phyloP scores from a whole-genome alignment of 1,140 invertebrate genomes.

The Brachionus manjavacas region DNA sequence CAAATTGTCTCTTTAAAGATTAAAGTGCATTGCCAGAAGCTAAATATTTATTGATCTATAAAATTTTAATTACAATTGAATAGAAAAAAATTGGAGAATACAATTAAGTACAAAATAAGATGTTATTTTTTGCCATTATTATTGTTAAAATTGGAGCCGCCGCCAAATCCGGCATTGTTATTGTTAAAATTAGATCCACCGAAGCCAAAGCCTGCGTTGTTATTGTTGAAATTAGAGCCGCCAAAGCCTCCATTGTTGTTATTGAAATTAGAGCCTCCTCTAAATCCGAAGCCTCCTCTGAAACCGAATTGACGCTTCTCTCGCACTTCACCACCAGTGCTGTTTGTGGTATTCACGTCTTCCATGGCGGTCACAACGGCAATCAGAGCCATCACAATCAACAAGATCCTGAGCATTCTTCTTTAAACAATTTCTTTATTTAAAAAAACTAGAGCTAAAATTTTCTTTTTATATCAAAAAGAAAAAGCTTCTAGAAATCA shows the following conservation, averaged over 20 bases:
- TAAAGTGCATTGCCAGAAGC: background rate
- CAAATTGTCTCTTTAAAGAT: background rate
- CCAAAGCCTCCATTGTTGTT: background rate
- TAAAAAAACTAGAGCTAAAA: too few relatives aligned
- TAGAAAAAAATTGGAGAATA: background rate
- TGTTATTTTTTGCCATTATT: conserved; percentile 12
- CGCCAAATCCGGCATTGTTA: background rate
- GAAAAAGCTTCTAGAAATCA: too few relatives aligned
- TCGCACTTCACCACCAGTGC: background rate
- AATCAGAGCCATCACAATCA: background rate
- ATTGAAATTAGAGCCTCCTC: background rate
- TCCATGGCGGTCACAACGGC: background rate
- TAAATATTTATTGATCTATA: background rate
- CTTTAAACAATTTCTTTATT: too few relatives aligned
- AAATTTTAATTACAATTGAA: background rate
- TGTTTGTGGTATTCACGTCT: background rate
- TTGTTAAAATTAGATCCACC: background rate
- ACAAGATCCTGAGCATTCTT: background rate
- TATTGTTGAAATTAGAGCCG: background rate
- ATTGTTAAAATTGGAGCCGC: background rate
- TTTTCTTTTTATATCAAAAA: too few relatives aligned
- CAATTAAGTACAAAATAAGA: background rate
- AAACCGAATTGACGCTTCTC: background rate
- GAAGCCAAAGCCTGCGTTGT: background rate
- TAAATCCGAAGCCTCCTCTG: background rate